A percentile compares a stretch with the other conserved stretches of the same genome.
Evolutionary conservation across 2,888 invertebrate species (phyloP).

Genomic region (Chrysodeixis includens): DNA sequence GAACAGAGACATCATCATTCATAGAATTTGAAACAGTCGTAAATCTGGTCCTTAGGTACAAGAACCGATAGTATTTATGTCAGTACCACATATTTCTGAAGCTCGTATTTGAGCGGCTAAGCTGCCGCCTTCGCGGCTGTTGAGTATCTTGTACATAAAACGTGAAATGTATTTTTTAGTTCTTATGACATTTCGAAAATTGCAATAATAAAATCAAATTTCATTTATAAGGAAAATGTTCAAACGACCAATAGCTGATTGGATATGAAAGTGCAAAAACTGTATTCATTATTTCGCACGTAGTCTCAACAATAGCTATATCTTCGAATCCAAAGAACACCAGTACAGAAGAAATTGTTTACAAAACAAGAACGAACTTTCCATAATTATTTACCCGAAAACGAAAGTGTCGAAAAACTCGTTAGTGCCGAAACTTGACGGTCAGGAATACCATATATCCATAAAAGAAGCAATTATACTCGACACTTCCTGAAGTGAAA

Average conservation of each 20-base stretch:
- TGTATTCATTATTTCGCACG: too few relatives aligned
- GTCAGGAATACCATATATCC: slow-evolving; percentile 8
- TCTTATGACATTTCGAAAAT: not conserved
- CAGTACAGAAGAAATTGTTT: not conserved
- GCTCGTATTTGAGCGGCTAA: not conserved
- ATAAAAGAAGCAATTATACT: slow-evolving; percentile 18
- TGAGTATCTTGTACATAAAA: not conserved
- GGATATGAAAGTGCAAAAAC: not conserved
- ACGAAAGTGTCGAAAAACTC: slow-evolving; percentile 40
- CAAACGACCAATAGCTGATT: not conserved
- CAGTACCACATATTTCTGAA: slow-evolving; percentile 2
- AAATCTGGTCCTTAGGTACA: slow-evolving; percentile 4
- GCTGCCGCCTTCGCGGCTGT: not conserved
- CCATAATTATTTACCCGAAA: slow-evolving; percentile 19
- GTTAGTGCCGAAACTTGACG: slow-evolving; percentile 20
- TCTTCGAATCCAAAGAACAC: not conserved
- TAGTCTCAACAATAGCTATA: not conserved
- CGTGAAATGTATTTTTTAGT: not conserved
- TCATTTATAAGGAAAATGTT: not conserved
- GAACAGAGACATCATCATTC: slow-evolving; percentile 2
- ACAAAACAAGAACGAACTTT: slow-evolving; percentile 20
- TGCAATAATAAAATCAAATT: not conserved
- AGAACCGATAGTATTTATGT: slow-evolving; percentile 4
- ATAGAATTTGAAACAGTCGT: not conserved
- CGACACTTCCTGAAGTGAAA: slow-evolving; percentile 46